Percentiles rank a stretch among this genome's conserved stretches.
Conservation (phyloP, 1,140 invertebrate species). For the Sitobion miscanthi region DNA sequence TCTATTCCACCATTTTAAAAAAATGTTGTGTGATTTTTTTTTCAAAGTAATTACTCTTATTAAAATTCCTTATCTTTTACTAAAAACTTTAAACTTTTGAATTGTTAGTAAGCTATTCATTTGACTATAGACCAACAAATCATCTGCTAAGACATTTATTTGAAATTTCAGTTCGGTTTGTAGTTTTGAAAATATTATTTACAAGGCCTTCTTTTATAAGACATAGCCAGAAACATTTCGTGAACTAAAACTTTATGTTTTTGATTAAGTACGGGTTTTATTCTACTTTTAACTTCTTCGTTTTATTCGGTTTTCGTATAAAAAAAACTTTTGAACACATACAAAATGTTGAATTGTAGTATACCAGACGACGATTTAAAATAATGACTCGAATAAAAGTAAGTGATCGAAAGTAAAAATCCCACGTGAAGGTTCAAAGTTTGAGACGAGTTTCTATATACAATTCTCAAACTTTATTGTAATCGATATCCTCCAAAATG, state of each 20-base stretch:
- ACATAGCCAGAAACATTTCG: conserved; percentile 15
- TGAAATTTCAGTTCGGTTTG: conserved; percentile 26
- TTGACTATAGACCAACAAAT: conserved; percentile 4
- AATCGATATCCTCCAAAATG: not conserved
- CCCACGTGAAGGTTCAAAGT: conserved; percentile 15
- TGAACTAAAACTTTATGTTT: conserved; percentile 32
- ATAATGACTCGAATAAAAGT: conserved; percentile 38
- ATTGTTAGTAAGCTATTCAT: not conserved
- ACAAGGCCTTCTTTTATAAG: conserved; percentile 21
- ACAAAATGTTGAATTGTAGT: conserved; percentile 14
- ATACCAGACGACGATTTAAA: conserved; percentile 32
- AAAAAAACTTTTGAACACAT: conserved; percentile 1
- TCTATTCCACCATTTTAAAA: not conserved
- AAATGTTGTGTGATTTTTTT: not conserved
- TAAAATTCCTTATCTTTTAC: not conserved
- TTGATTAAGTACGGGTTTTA: conserved; percentile 42
- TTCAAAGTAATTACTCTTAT: not conserved
- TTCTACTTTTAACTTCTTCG: conserved; percentile 3
- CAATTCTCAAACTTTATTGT: not conserved
- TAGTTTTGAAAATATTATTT: conserved; percentile 49
- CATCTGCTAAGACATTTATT: conserved; percentile 30
- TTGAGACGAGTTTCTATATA: not conserved
- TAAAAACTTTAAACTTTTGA: not conserved
- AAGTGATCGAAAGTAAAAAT: conserved; percentile 40
- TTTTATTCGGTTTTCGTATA: conserved; percentile 11